Conservation (phyloP, 2,797 vertebrate species). For the Dromococcyx pavoninus region DNA sequence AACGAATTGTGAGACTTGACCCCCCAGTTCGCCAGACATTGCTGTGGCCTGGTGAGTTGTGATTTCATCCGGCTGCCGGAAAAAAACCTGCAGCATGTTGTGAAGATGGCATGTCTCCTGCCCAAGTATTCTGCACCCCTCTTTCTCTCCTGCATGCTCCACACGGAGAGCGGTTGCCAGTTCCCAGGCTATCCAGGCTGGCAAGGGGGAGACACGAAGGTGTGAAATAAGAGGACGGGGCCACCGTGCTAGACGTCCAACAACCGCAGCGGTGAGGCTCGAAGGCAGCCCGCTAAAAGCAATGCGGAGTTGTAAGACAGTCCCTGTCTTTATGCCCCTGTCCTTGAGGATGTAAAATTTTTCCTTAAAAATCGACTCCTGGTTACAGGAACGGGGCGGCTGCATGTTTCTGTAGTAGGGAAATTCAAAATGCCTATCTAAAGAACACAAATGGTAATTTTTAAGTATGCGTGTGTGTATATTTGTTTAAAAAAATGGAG, state of each 20-base stretch:
- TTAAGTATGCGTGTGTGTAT: fast-evolving
- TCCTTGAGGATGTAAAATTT: background rate
- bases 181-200: background rate
- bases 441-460: background rate
- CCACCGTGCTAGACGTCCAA: too few relatives aligned
- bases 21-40: too few relatives aligned
- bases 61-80: background rate
- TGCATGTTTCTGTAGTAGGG: background rate
- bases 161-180: fast-evolving
- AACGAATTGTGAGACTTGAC: background rate
- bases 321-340: too few relatives aligned
- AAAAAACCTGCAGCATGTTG: background rate
- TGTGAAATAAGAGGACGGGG: background rate
- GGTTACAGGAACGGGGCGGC: too few relatives aligned
- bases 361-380: background rate
- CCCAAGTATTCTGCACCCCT: background rate
- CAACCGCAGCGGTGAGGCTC: background rate
- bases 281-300: background rate
- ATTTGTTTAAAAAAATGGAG: background rate
- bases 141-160: background rate
- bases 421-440: background rate
- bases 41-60: fast-evolving
- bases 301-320: too few relatives aligned
- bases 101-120: background rate
- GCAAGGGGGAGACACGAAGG: too few relatives aligned